A percentile compares a stretch with the other conserved stretches of the same genome.
Conservation (phyloP, 64 coral and sea anemone genomes). For the Orbicella faveolata region DNA sequence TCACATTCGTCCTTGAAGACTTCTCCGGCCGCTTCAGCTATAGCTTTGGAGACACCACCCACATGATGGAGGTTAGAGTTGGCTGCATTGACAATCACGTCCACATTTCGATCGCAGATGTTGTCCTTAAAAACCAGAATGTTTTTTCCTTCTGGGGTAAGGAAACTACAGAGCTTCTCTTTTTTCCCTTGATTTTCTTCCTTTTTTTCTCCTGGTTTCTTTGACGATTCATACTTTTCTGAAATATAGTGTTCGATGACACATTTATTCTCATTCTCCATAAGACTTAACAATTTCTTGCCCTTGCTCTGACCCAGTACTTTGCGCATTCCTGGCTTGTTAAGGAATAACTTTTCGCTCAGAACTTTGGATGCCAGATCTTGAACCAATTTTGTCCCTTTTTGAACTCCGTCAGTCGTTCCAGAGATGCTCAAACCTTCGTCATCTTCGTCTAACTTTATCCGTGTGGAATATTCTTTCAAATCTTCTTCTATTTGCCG, state of each 20-base stretch:
- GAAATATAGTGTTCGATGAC: not conserved
- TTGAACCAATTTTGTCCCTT: not conserved
- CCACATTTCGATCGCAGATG: slow-evolving; percentile 47
- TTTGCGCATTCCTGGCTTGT: slow-evolving; percentile 36
- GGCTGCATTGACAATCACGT: slow-evolving; percentile 72
- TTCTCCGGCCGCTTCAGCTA: slow-evolving; percentile 47
- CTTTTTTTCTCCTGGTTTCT: not conserved
- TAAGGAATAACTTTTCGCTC: not conserved
- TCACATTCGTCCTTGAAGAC: slow-evolving; percentile 66
- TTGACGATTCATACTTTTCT: not conserved
- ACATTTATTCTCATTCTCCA: slow-evolving; percentile 22
- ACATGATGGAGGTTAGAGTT: slow-evolving; percentile 48
- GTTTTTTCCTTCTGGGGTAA: slow-evolving; percentile 14
- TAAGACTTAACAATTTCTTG: not conserved
- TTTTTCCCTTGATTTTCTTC: not conserved
- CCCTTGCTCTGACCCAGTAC: slow-evolving; percentile 11
- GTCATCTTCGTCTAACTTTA: not conserved
- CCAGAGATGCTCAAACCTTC: slow-evolving; percentile 3
- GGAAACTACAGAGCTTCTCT: slow-evolving; percentile 7
- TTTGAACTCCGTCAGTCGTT: slow-evolving; percentile 13
- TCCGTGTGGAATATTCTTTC: not conserved
- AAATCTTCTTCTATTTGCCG: not conserved
- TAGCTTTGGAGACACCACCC: slow-evolving; percentile 40
- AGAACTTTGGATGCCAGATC: slow-evolving; percentile 8
- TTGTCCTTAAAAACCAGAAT: slow-evolving; percentile 48